Base-by-base conservation (phyloP, 2,113 vertebrate species). In the Scartelaos histophorus region DNA sequence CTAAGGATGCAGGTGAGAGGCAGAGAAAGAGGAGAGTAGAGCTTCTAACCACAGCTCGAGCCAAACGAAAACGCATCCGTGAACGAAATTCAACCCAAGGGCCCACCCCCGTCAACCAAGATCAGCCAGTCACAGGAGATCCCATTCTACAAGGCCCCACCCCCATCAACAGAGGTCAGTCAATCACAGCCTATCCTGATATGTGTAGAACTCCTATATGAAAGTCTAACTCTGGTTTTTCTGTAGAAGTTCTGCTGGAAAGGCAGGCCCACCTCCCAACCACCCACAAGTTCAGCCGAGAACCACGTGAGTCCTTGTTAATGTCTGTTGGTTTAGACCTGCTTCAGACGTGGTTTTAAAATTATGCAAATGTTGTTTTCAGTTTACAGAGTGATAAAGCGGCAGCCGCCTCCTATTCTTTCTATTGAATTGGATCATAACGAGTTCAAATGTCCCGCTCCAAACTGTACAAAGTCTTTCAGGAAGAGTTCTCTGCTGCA, bases 401-500 rank as follows among this genome's bases (percentile, higher is more conserved):
- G 94, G 86, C 93, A 94, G 76, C 93, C 94, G 0, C 93, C 93
- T 16, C 93, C 93, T 11, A 94, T 94, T 49, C 90, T 96, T 84
- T 84, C 94, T 89, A 90, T 96, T 15, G 97, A 98, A 75, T 83
- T 98, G 87, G 95, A 99, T 91, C 95, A 97, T 92, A 95, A 95
- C 85, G 96, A 95, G 47, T 98, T 98, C 92, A 96, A 96, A 91
- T 99, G 97, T 91, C 95, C 95, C 13, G 90, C 96, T 35, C 88
- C 91, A 12, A 95, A 95, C 90, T 99, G 97, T 90, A 92, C 91
- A 58, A 99, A 99, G 90, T 96, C 94, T 25, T 99, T 98, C 91
- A 95, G 97, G 91, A 99, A 98, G 93, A 95, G 95, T 21, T 96
- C 97, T 82, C 90, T 99, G 73, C 90, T 98, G 77, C 95, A 98